A percentile compares a stretch with the other conserved stretches of the same genome.
phyloP scores from a whole-genome alignment of 2,797 vertebrate genomes.

The Helostoma temminkii region DNA sequence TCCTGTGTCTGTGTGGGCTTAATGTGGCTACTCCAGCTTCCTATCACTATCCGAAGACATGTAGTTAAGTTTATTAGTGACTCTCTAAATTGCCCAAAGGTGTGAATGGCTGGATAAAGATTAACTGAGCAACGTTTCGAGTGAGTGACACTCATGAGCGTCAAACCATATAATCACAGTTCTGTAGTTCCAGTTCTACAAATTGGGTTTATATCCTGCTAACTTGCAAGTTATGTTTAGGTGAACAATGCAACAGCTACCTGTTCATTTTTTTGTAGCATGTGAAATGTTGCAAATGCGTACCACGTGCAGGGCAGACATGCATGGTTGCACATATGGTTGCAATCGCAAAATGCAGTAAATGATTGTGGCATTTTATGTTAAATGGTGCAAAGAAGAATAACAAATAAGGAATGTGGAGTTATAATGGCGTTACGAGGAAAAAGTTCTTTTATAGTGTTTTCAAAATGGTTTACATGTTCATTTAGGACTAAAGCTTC shows the following conservation, averaged over 20 bases:
- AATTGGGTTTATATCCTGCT: not conserved
- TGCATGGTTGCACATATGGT: conserved; percentile 10
- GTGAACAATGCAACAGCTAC: not conserved
- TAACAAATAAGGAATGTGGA: not conserved
- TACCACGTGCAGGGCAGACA: not conserved
- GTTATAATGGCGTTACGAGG: not conserved
- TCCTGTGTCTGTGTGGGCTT: too few relatives aligned
- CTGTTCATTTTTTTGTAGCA: not conserved
- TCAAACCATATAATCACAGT: not conserved
- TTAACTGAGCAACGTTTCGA: not conserved
- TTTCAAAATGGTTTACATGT: not conserved
- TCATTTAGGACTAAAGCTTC: not conserved
- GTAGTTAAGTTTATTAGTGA: too few relatives aligned
- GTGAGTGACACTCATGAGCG: not conserved
- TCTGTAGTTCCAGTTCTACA: not conserved
- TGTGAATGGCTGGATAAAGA: too few relatives aligned
- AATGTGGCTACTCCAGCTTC: too few relatives aligned
- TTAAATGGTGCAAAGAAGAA: conserved; percentile 1
- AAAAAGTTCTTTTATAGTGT: not conserved
- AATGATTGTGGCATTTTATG: conserved; percentile 5
- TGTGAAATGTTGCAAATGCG: not conserved
- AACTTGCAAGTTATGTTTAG: not conserved
- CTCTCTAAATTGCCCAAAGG: too few relatives aligned
- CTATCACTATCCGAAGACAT: too few relatives aligned
- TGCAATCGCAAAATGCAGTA: not conserved